Base-by-base conservation (phyloP, 2,888 invertebrate species). In the Pegoplata infirma region DNA sequence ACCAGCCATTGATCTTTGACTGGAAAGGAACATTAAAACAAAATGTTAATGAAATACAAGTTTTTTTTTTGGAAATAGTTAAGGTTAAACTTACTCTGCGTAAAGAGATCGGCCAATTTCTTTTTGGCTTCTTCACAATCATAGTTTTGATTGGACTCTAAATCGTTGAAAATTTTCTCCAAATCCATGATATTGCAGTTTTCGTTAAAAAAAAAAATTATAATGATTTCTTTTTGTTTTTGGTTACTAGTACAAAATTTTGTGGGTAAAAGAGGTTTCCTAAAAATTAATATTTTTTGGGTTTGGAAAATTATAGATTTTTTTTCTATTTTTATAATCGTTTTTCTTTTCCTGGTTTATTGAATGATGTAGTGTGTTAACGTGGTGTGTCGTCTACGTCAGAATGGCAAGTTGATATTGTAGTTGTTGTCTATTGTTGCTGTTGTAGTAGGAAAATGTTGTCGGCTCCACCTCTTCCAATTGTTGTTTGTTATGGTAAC, bases 1-100 rank as follows among this genome's bases (percentile, higher is more conserved):
- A 96, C 92, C 80, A 97, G 91, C 96, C 96, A 97, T 84, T 94
- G 91, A 86, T 97, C 97, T 89, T 92, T 93, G 67, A 92, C 94
- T 94, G 32, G 7, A 81, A 69, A 32, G 55, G 44, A 23, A 28
- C 8, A 10, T 46, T 25, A 17, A 53, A n/a, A n/a, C 36, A 59
- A 23, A n/a, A n/a, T n/a, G n/a, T 25, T 6, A 19, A 16, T 21
- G 12, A 8, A 12, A 44, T 28, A n/a, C 46, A 8, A 66, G 71
- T 61, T 63, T 23, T 36, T n/a, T n/a, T 51, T 32, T 4, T 10
- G 8, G 5, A 32, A n/a, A 10, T 7, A 44, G 44, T 46, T 53
- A 19, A 3, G 12, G 19, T 44, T 36, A 40, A 6, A 84, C 85
- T 93, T 92, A 94, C 95, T 94, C 87, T 91, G 91, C 86, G 91